Evolutionary conservation across 1,140 invertebrate genomes (phyloP).

Genomic region (Brachionus rubens): DNA sequence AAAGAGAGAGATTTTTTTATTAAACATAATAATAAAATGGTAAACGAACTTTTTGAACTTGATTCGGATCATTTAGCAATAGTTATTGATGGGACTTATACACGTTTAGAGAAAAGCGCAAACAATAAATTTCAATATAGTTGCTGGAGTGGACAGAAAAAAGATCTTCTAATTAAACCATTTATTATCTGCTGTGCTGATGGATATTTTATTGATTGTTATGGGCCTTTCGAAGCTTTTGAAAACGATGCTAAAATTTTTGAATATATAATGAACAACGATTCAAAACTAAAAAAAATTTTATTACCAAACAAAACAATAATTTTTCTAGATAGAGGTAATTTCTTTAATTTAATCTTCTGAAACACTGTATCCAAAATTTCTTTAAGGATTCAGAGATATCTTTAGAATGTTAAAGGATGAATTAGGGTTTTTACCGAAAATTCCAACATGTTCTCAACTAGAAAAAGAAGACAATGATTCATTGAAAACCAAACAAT

Average conservation of each 20-base stretch:
- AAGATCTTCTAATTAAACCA: constrained; percentile 11
- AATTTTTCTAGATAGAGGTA: constrained; percentile 21
- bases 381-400: background rate
- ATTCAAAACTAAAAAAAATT: background rate
- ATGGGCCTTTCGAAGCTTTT: constrained; percentile 13
- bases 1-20: constrained; percentile 17
- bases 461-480: background rate
- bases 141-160: constrained; percentile 21
- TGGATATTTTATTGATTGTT: constrained; percentile 9
- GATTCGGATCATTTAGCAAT: background rate
- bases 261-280: background rate
- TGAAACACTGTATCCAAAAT: background rate
- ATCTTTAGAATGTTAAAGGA: background rate
- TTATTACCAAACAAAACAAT: background rate
- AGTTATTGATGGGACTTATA: constrained; percentile 14
- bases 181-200: constrained; percentile 23
- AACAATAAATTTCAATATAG: constrained; percentile 27
- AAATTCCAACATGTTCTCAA: background rate
- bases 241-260: constrained; percentile 8
- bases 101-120: constrained; percentile 7
- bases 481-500: no score
- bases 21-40: constrained; percentile 33
- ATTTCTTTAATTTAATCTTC: background rate
- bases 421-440: background rate
- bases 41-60: background rate